Percentiles rank a stretch among this genome's conserved stretches.
phyloP scores from a whole-genome alignment of 1,140 invertebrate genomes.

The Aphidius gifuensis region DNA sequence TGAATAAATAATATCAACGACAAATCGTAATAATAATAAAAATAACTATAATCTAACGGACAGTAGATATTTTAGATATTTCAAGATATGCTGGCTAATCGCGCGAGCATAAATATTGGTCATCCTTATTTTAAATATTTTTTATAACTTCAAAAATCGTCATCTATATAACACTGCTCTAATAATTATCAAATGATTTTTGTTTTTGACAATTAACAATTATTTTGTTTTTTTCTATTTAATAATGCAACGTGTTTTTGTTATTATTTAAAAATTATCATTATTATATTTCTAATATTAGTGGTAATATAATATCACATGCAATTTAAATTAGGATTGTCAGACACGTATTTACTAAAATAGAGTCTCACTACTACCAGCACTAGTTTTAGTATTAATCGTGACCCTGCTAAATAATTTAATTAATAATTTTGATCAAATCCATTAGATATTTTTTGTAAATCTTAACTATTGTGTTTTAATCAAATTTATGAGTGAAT shows the following conservation, averaged over 20 bases:
- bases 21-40: background rate
- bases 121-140: background rate
- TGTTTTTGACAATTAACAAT: too few species aligned
- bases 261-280: background rate
- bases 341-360: constrained; percentile 26
- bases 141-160: too few species aligned
- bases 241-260: constrained; percentile 1
- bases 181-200: too few species aligned
- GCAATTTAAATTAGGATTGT: constrained; percentile 32
- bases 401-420: constrained; percentile 16
- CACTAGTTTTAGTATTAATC: constrained; percentile 22
- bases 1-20: background rate
- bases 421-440: background rate
- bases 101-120: constrained; percentile 10
- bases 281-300: constrained; percentile 17
- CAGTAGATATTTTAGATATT: constrained; percentile 5
- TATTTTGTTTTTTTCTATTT: background rate
- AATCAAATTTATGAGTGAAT: too few species aligned
- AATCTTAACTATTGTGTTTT: too few species aligned
- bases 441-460: too few species aligned
- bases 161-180: too few species aligned
- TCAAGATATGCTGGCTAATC: constrained; percentile 15
- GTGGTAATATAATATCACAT: constrained; percentile 30
- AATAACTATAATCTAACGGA: constrained; percentile 5
- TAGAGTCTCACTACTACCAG: constrained; percentile 13